Evolutionary conservation across 2,797 vertebrate genomes (phyloP).

Genomic region (Buphagus erythrorhynchus): DNA sequence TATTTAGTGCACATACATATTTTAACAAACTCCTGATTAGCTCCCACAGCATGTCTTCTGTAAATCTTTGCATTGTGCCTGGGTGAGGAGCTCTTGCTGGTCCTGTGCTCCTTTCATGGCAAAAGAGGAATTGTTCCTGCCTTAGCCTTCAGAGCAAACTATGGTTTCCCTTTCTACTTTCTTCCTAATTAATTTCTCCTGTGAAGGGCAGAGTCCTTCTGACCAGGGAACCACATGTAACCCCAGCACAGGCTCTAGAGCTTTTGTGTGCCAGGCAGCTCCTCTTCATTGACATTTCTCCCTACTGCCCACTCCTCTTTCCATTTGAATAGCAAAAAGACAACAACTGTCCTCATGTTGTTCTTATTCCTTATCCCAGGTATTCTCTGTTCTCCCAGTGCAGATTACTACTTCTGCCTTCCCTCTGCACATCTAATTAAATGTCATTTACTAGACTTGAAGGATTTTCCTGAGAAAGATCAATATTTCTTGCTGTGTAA

Average conservation of each 20-base stretch:
- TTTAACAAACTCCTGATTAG: not conserved
- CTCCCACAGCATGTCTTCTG: not conserved
- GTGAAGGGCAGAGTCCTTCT: not conserved
- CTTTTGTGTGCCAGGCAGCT: not conserved
- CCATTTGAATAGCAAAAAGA: not conserved
- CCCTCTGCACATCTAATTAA: not conserved
- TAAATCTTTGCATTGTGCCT: not conserved
- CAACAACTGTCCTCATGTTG: not conserved
- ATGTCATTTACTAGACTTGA: not conserved
- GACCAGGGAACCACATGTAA: not conserved
- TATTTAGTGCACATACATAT: conserved; percentile 44
- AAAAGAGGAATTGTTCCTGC: not conserved
- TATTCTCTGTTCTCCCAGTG: not conserved
- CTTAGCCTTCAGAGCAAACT: not conserved
- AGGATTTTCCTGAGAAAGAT: not conserved
- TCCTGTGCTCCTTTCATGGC: not conserved
- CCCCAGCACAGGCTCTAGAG: not conserved
- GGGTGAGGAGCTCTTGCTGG: not conserved
- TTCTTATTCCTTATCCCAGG: not conserved
- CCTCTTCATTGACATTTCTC: not conserved
- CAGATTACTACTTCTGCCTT: not conserved
- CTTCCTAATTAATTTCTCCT: not conserved
- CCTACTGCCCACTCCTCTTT: not conserved
- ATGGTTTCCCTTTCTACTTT: not conserved
- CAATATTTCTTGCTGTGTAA: not conserved